Percentiles rank a stretch among this genome's conserved stretches.
phyloP scores from a whole-genome alignment of 2,113 vertebrate genomes.

The Dasyprocta punctata region DNA sequence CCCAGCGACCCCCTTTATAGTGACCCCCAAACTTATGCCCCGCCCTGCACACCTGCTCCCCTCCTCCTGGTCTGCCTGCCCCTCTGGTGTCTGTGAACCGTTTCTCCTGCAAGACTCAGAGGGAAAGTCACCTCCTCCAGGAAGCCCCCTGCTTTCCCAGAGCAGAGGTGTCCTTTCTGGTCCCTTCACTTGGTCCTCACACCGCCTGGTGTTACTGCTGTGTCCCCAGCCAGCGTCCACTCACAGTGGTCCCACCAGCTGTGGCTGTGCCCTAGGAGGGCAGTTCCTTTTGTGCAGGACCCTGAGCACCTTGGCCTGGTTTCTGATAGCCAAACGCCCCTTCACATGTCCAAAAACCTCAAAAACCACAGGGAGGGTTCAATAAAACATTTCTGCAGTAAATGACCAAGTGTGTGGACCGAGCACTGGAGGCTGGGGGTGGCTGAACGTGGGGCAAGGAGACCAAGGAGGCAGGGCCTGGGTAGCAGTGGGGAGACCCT shows the following conservation, averaged over 20 bases:
- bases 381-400: slow-evolving; percentile 51
- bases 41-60: background rate
- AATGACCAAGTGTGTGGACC: background rate
- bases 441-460: background rate
- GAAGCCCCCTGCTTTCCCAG: background rate
- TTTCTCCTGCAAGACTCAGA: background rate
- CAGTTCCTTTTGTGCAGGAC: background rate
- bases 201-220: background rate
- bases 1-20: background rate
- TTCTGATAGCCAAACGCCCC: background rate
- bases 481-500: background rate
- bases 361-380: background rate
- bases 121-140: background rate
- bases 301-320: background rate
- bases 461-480: background rate
- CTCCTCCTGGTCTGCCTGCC: background rate
- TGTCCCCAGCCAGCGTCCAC: background rate
- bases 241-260: background rate
- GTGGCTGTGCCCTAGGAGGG: background rate
- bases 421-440: background rate
- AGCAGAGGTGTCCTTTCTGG: background rate
- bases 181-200: background rate
- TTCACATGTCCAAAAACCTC: background rate
- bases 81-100: background rate
- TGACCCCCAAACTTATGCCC: background rate